Percentiles rank a stretch among this genome's conserved stretches.
phyloP scores from a whole-genome alignment of 2,888 invertebrate genomes.

The Tenthredo mesomela region DNA sequence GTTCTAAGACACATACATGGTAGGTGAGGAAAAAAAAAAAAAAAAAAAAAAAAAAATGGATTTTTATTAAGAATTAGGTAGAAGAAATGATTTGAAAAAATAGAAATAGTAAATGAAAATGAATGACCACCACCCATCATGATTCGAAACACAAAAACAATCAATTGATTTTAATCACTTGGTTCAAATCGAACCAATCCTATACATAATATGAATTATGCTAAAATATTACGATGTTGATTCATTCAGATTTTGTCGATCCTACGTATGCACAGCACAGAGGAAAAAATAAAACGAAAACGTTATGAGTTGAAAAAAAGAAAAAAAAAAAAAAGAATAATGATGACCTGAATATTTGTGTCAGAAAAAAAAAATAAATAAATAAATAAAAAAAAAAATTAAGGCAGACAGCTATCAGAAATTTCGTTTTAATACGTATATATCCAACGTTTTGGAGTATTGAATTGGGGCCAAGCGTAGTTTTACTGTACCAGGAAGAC shows the following conservation, averaged over 20 bases:
- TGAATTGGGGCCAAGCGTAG: not conserved
- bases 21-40: not conserved
- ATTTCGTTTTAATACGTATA: not conserved
- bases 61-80: not conserved
- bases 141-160: not conserved
- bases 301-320: not conserved
- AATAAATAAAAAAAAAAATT: not conserved
- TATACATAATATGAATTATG: not conserved
- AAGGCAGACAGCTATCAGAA: not conserved
- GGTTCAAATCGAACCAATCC: not conserved
- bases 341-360: not conserved
- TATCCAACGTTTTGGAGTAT: not conserved
- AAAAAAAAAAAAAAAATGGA: not conserved
- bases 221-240: not conserved
- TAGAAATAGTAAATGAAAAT: not conserved
- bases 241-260: not conserved
- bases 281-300: not conserved
- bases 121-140: not conserved
- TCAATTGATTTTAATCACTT: not conserved
- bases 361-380: not conserved
- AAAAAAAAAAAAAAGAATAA: not conserved
- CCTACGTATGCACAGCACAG: not conserved
- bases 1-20: not conserved
- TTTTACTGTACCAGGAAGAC: not conserved
- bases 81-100: not conserved